These are phyloP conservation scores for Steinernema feltiae DNA, from an alignment of 1,140 invertebrate species.

Conservation along the genomic window DNA sequence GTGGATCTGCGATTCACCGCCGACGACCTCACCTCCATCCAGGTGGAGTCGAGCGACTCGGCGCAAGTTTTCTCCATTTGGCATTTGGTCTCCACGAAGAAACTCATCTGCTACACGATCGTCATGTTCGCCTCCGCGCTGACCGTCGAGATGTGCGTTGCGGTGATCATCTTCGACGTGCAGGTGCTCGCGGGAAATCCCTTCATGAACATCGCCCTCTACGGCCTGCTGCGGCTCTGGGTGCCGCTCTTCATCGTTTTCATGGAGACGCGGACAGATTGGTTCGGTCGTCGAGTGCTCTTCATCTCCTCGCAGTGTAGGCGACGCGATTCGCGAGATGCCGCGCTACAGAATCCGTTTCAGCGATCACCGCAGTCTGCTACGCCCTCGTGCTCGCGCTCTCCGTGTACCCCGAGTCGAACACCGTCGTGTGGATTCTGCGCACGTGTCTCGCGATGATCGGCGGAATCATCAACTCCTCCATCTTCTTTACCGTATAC, in stretches of 20 bases:
- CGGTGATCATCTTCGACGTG: conserved; percentile 43
- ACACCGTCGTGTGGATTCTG: conserved; percentile 20
- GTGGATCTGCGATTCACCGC: conserved; percentile 17
- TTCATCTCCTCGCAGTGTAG: conserved; percentile 44
- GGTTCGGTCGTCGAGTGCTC: conserved; percentile 34
- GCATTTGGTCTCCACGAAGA: conserved; percentile 39
- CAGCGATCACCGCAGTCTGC: conserved; percentile 29
- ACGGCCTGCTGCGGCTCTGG: conserved; percentile 39
- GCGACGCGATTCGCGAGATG: not conserved
- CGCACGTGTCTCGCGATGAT: conserved; percentile 42
- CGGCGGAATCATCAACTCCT: conserved; percentile 45
- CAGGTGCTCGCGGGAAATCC: conserved; percentile 43
- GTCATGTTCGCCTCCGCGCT: conserved; percentile 44
- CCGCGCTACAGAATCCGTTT: not conserved
- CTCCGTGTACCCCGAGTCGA: conserved; percentile 9
- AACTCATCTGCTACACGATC: conserved; percentile 34
- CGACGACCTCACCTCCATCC: conserved; percentile 27
- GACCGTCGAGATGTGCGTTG: conserved; percentile 43
- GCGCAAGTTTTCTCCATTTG: conserved; percentile 36
- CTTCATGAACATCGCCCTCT: conserved; percentile 41
- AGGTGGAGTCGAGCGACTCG: conserved; percentile 34
- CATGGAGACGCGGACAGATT: conserved; percentile 32
- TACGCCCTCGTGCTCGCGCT: conserved; percentile 32
- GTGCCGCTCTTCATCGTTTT: conserved; percentile 42
- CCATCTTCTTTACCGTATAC: conserved; percentile 47